A percentile compares a stretch with the other conserved stretches of the same genome.
phyloP scores from a whole-genome alignment of 2,797 vertebrate species.

The Hydrolagus colliei region DNA sequence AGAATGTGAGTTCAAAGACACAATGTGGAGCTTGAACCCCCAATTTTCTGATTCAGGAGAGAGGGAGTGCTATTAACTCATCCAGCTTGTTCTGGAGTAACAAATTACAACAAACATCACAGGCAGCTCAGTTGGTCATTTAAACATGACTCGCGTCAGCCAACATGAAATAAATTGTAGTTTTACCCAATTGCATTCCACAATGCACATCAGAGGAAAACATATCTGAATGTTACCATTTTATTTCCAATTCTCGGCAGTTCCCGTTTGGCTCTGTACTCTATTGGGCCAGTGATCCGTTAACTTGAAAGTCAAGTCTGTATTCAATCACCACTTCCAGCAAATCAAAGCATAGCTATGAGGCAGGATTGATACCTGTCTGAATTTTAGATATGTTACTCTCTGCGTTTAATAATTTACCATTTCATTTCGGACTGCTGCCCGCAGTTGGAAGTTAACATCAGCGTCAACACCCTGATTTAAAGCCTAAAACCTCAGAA shows the following conservation, averaged over 20 bases:
- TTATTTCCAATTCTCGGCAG: not conserved
- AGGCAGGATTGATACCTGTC: not conserved
- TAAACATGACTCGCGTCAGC: too few relatives aligned
- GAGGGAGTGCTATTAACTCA: too few relatives aligned
- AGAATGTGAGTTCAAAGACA: too few relatives aligned
- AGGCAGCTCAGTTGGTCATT: too few relatives aligned
- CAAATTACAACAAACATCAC: too few relatives aligned
- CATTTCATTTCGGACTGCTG: not conserved
- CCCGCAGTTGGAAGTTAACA: not conserved
- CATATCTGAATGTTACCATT: not conserved
- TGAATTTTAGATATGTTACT: not conserved
- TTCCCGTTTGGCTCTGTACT: not conserved
- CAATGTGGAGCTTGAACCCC: too few relatives aligned
- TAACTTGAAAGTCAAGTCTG: not conserved
- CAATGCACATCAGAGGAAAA: not conserved
- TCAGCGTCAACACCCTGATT: not conserved
- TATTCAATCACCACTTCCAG: not conserved
- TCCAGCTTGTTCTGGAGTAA: too few relatives aligned
- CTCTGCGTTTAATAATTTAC: not conserved
- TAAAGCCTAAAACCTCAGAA: not conserved
- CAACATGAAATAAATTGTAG: too few relatives aligned
- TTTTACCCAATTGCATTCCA: not conserved
- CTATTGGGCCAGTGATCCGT: not conserved
- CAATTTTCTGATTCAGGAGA: too few relatives aligned
- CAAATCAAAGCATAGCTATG: not conserved